A percentile compares a stretch with the other conserved stretches of the same genome.
Conservation (phyloP, 2,888 invertebrate species). For the Nephrotoma appendiculata region DNA sequence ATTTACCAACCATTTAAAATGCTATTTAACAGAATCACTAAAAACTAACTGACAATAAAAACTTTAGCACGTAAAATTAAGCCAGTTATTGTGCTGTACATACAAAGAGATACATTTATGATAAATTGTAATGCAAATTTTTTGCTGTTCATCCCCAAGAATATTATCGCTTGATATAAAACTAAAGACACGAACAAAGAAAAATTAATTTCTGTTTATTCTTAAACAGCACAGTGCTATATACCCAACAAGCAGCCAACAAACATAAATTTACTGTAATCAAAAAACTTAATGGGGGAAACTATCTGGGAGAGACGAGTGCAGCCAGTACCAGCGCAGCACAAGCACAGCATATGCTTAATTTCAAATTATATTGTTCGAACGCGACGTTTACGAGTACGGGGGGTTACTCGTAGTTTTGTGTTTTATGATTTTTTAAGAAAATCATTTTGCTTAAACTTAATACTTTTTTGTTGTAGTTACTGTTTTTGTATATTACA, state of each 20-base stretch:
- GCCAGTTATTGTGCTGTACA: background rate
- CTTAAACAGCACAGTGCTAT: background rate
- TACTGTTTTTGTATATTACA: too few species aligned
- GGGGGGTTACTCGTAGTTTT: background rate
- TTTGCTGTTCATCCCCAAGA: background rate
- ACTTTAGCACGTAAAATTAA: background rate
- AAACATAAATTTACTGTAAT: background rate
- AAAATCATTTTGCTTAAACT: background rate
- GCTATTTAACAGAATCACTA: background rate
- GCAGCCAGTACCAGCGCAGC: background rate
- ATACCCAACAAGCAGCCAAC: background rate
- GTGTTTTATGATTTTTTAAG: background rate
- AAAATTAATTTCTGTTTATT: background rate
- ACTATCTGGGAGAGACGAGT: background rate
- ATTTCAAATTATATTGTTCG: background rate
- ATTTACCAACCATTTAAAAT: too few species aligned
- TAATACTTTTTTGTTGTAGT: background rate
- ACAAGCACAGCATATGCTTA: background rate
- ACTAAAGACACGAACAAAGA: background rate
- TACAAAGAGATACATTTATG: background rate
- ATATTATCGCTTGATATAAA: background rate
- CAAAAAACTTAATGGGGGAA: background rate
- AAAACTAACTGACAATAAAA: background rate
- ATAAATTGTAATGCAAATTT: background rate
- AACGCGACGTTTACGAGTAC: background rate